These are phyloP conservation scores for Idaea biselata DNA, from an alignment of 2,888 invertebrate species.

Conservation along the genomic window DNA sequence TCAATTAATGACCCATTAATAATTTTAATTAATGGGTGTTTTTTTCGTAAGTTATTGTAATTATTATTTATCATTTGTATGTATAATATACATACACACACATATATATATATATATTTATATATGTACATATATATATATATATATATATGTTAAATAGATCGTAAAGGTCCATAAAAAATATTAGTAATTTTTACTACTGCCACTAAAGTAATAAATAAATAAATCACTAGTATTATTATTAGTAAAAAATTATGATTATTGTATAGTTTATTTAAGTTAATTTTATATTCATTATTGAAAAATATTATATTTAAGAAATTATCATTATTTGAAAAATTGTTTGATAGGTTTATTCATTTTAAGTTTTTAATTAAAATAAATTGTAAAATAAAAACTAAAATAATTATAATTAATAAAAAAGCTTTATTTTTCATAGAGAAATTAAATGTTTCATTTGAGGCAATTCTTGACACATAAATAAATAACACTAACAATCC, in stretches of 20 bases:
- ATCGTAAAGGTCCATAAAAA: conserved; percentile 77
- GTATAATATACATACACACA: not conserved
- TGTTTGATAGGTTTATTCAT: conserved; percentile 54
- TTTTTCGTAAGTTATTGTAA: conserved; percentile 60
- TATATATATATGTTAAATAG: conserved; percentile 33
- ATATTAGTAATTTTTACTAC: conserved; percentile 81
- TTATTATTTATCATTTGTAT: conserved; percentile 65
- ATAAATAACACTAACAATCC: conserved; percentile 84
- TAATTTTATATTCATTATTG: conserved; percentile 65
- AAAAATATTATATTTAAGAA: conserved; percentile 37
- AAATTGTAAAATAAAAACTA: conserved; percentile 37
- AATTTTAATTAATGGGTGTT: conserved; percentile 77
- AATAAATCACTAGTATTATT: conserved; percentile 78
- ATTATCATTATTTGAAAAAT: conserved; percentile 45
- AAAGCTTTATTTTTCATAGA: conserved; percentile 42
- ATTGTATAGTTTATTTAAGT: conserved; percentile 78
- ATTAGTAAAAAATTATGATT: conserved; percentile 72
- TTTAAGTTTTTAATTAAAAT: conserved; percentile 43
- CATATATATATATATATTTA: not conserved
- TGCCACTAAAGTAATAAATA: conserved; percentile 81
- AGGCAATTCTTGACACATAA: conserved; percentile 82
- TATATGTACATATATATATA: not conserved
- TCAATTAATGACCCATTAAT: conserved; percentile 81
- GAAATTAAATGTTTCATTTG: conserved; percentile 80
- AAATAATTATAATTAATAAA: conserved; percentile 36